Percentiles rank a stretch among this genome's conserved stretches.
These are phyloP conservation scores for Caenorhabditis imperialis DNA, from an alignment of 2,888 invertebrate species.

Conservation along the genomic window DNA sequence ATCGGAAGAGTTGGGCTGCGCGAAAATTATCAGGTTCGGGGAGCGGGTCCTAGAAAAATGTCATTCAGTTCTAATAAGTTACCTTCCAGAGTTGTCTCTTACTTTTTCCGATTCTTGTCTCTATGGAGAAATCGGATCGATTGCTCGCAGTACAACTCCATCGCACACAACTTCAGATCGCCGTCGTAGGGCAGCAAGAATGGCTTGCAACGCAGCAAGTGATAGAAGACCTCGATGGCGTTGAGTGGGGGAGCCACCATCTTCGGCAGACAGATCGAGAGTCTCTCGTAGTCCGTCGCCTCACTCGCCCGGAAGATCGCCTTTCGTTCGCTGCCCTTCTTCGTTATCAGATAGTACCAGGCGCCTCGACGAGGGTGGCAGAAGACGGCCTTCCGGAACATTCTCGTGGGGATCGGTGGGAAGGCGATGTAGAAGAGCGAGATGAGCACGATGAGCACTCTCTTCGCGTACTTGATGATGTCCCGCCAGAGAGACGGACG, in stretches of 20 bases:
- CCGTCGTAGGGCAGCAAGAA: constrained; percentile 36
- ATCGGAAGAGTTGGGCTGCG: constrained; percentile 66
- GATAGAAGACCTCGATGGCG: constrained; percentile 61
- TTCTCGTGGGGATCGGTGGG: constrained; percentile 55
- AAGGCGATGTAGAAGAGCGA: constrained; percentile 43
- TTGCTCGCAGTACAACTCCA: constrained; percentile 57
- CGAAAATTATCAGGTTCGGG: constrained; percentile 63
- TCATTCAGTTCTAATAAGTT: too few species aligned
- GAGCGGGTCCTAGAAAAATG: constrained; percentile 53
- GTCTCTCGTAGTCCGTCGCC: constrained; percentile 40
- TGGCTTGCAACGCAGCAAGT: constrained; percentile 55
- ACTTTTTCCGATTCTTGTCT: constrained; percentile 41
- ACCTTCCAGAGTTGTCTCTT: too few species aligned
- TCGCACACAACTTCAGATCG: constrained; percentile 47
- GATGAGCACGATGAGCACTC: constrained; percentile 28
- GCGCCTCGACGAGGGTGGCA: constrained; percentile 51
- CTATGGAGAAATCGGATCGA: constrained; percentile 55
- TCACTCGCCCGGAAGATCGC: constrained; percentile 55
- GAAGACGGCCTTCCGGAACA: constrained; percentile 55
- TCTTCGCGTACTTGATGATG: constrained; percentile 1
- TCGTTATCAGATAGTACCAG: constrained; percentile 56
- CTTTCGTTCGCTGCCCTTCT: constrained; percentile 24
- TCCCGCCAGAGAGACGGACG: constrained; percentile 13
- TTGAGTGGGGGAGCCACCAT: constrained; percentile 49
- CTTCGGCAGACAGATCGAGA: constrained; percentile 58